Evolutionary conservation across 1,140 invertebrate species (phyloP).

Genomic region (Halesus radiatus): DNA sequence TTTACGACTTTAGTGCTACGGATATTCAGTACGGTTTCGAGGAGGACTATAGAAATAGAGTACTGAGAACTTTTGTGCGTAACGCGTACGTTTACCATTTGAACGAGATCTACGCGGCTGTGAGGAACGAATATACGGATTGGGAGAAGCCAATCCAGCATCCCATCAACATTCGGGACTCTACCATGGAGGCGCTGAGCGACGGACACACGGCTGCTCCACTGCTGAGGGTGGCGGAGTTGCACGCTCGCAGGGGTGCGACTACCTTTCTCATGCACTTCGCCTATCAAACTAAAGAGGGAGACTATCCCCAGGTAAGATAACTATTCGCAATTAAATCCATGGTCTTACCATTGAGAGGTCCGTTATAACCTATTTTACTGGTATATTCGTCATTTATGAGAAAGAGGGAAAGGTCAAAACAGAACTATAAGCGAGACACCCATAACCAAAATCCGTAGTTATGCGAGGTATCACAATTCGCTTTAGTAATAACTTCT

Average conservation of each 20-base stretch:
- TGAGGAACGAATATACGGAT: constrained; percentile 94
- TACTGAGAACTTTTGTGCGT: constrained; percentile 85
- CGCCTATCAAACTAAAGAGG: constrained; percentile 83
- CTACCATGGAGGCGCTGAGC: constrained; percentile 88
- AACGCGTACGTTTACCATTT: constrained; percentile 91
- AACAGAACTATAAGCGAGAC: no score
- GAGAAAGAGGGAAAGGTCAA: no score
- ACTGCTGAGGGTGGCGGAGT: constrained; percentile 77
- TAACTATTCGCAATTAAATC: neutral
- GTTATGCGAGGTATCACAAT: no score
- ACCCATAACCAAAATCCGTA: no score
- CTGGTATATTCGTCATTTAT: no score
- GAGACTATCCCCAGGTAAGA: constrained; percentile 79
- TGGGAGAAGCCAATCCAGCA: constrained; percentile 90
- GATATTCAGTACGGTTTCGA: constrained; percentile 85
- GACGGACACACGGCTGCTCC: constrained; percentile 86
- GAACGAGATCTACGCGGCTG: constrained; percentile 92
- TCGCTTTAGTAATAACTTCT: no score
- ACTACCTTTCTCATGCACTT: constrained; percentile 86
- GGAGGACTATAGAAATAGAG: constrained; percentile 80
- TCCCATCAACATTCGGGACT: constrained; percentile 85
- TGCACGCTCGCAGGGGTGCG: constrained; percentile 78
- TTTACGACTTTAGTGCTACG: constrained; percentile 81
- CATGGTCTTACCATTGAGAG: no score
- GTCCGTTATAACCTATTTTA: no score